phyloP scores from a whole-genome alignment of 2,797 vertebrate species.

The Pangasius macronema region DNA sequence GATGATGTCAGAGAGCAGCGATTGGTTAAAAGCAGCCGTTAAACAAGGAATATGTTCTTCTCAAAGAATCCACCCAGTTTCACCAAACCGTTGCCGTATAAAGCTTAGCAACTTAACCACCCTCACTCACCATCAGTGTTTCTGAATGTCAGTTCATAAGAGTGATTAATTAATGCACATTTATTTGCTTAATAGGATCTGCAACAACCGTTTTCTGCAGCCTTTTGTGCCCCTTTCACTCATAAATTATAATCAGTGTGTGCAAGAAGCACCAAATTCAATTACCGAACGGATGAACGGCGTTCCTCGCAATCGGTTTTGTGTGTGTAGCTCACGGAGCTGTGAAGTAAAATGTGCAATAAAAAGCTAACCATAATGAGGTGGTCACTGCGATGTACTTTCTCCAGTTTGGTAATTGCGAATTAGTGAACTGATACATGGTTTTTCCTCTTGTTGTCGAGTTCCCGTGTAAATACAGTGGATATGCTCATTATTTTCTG shows the following conservation, averaged over 20 bases:
- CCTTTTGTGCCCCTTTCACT: conserved; percentile 54
- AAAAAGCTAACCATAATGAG: conserved; percentile 39
- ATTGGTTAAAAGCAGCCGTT: not conserved
- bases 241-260: conserved; percentile 67
- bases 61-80: not conserved
- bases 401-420: conserved; percentile 17
- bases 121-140: conserved; percentile 57
- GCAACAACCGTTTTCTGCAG: conserved; percentile 48
- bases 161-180: conserved; percentile 76
- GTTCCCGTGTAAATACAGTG: not conserved
- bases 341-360: conserved; percentile 62
- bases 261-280: conserved; percentile 62
- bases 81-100: not conserved
- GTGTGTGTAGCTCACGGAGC: conserved; percentile 60
- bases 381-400: conserved; percentile 37
- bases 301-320: conserved; percentile 61
- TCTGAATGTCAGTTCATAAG: conserved; percentile 60
- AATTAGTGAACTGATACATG: conserved; percentile 24
- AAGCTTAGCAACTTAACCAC: conserved; percentile 55
- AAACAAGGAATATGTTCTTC: not conserved
- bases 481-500: conserved; percentile 25
- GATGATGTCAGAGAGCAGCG: not conserved
- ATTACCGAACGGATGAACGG: conserved; percentile 67
- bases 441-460: not conserved
- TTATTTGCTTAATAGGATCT: conserved; percentile 66